These are phyloP conservation scores for Reticulitermes speratus DNA, from an alignment of 1,140 invertebrate species.

Conservation along the genomic window DNA sequence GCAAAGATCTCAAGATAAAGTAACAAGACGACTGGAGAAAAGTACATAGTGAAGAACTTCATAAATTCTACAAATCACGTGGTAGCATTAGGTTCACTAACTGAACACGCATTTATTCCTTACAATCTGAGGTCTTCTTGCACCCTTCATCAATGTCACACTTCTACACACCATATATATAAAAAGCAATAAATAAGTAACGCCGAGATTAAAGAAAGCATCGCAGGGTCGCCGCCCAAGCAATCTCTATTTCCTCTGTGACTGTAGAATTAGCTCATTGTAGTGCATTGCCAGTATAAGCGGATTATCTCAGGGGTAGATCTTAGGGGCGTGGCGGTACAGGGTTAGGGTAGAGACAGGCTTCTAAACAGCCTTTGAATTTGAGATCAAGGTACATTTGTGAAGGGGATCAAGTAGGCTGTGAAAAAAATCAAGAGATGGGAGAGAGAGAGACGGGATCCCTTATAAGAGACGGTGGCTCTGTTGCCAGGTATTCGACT, in stretches of 20 bases:
- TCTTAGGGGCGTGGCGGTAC: conserved; percentile 17
- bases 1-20: too few species aligned
- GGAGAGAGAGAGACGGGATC: background rate
- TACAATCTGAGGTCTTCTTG: background rate
- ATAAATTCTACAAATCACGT: too few species aligned
- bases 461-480: background rate
- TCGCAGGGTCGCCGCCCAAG: background rate
- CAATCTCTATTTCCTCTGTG: background rate
- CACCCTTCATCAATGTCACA: background rate
- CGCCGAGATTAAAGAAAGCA: background rate
- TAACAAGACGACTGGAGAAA: too few species aligned
- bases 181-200: background rate
- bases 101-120: background rate
- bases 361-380: conserved; percentile 25
- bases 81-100: too few species aligned
- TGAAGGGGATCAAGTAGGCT: conserved; percentile 26
- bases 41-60: too few species aligned
- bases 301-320: conserved; percentile 28
- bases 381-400: conserved; percentile 29
- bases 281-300: conserved; percentile 16
- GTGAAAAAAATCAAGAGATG: conserved; percentile 19
- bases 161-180: background rate
- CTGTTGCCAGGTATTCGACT: background rate
- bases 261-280: background rate
- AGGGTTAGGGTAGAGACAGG: background rate